Evolutionary conservation across 1,140 invertebrate species (phyloP), one percentile per base, ranked within the genome.

Genomic region (Eriosoma lanigerum): DNA sequence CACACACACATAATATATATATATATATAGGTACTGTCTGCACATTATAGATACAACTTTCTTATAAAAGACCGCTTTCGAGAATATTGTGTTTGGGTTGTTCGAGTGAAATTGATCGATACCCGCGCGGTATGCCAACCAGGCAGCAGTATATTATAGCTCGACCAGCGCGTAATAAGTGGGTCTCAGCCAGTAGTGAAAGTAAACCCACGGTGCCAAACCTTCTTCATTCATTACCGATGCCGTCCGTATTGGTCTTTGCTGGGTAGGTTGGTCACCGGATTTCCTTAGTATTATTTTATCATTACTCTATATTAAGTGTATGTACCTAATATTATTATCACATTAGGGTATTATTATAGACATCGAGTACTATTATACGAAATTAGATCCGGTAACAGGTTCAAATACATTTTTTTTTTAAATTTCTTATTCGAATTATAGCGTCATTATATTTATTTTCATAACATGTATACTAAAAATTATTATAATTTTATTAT

Each of bases 41-140:
- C 32, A 38, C n/a, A n/a, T n/a, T 72, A 8, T 26, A 52, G 5
- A n/a, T 26, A 26, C 68, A 72, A 78, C 75, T 78, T 78, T 78
- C 75, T 60, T 78, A 62, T 78, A 48, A 78, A 58, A 78, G 56
- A 78, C 75, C 75, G 29, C 75, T 78, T 78, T 78, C 75, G 56
- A 78, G 68, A 52, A 48, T 13, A 66, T 38, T 44, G 54, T 29
- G 38, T 78, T 78, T 60, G 75, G 38, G 75, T 78, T 78, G 38
- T 8, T 29, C 24, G 24, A 78, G 75, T 78, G 75, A 78, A 78
- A 78, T 78, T 78, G 56, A 78, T 78, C 75, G 56, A 78, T 78
- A 78, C 56, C 56, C 75, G 56, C 32, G 54, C n/a, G 52, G 52
- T 58, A 76, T 58, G 54, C 52, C 32, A 19, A 52, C 73, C 50